Base-by-base conservation (phyloP, 2,888 invertebrate genomes). In the Chymomyza amoena region DNA sequence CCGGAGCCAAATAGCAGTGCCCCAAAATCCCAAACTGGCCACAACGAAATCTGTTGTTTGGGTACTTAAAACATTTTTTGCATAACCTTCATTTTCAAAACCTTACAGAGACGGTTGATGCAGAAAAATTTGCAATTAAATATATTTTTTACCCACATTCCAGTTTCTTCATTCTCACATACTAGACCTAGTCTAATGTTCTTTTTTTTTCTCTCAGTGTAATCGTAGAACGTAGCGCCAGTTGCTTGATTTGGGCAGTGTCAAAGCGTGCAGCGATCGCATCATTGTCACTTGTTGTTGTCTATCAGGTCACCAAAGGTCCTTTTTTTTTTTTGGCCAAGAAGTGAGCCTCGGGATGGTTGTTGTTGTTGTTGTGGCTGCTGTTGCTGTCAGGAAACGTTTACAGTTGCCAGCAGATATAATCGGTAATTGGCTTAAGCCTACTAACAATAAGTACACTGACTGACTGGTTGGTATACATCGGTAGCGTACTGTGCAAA, bases 391-490 rank as follows among this genome's bases (percentile, higher is more conserved):
- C 15, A 20, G 54, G 70, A 70, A 64, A 67, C 71, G 66, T 68
- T 78, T 78, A 78, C 78, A 78, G 72, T 74, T 72, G 73, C 72
- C 59, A 85, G 85, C 59, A 85, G 85, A 83, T 83, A 79, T 69
- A 85, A 83, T 83, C 80, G 84, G 81, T 85, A 83, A 83, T 83
- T 83, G 83, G 85, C 78, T 79, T 80, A 70, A 54, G 39, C 45
- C 20, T 20, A 20, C 51, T 16, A 32, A 16, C 18, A 20, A 54
- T 20, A 54, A 54, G 54, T 54, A 20, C 16, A n/a, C n/a, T n/a
- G n/a, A n/a, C n/a, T n/a, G n/a, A n/a, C n/a, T n/a, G n/a, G n/a
- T n/a, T 9, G 32, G 39, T 45, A 13, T 13, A 45, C 6, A 45
- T 45, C 39, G 39, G 13, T 45, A 45, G 39, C 39, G 39, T 45